Conservation (phyloP, 92 coral and sea anemone genomes). For the Umimayanthus kanabou region DNA sequence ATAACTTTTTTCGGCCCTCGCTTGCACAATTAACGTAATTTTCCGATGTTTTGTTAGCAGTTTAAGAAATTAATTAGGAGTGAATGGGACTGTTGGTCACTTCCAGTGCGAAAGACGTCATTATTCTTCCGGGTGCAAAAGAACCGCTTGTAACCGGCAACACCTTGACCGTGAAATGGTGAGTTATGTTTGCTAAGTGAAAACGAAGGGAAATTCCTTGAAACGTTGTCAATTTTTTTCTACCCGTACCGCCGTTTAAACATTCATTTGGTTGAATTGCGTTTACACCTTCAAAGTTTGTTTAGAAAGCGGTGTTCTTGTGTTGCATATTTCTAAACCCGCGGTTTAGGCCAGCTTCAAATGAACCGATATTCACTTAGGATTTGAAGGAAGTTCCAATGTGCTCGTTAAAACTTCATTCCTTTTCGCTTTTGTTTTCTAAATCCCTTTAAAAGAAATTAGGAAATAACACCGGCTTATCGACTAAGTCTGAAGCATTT, state of each 20-base stretch:
- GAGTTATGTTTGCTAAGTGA: conserved; percentile 43
- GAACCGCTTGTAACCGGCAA: conserved; percentile 28
- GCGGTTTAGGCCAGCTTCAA: conserved; percentile 17
- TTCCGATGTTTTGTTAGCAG: conserved; percentile 45
- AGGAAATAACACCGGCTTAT: conserved; percentile 17
- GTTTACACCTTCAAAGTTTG: conserved; percentile 29
- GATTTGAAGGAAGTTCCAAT: conserved; percentile 13
- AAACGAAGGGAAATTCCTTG: conserved; percentile 41
- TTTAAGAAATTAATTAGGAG: conserved; percentile 38
- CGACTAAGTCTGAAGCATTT: conserved; percentile 35
- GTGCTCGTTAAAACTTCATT: conserved; percentile 41
- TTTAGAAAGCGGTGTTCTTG: conserved; percentile 32
- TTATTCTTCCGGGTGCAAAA: conserved; percentile 36
- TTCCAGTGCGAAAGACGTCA: conserved; percentile 25
- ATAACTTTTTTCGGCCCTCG: background rate
- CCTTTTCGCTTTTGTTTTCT: conserved; percentile 10
- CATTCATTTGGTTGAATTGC: background rate
- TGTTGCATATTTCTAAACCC: background rate
- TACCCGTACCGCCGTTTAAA: conserved; percentile 35
- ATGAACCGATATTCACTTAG: conserved; percentile 23
- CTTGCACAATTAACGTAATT: conserved; percentile 19
- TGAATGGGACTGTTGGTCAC: conserved; percentile 9
- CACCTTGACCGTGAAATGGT: conserved; percentile 32
- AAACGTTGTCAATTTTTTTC: conserved; percentile 41
- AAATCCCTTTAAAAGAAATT: conserved; percentile 39